phyloP scores from a whole-genome alignment of 2,888 invertebrate species.

The Macroteleia sp. region DNA sequence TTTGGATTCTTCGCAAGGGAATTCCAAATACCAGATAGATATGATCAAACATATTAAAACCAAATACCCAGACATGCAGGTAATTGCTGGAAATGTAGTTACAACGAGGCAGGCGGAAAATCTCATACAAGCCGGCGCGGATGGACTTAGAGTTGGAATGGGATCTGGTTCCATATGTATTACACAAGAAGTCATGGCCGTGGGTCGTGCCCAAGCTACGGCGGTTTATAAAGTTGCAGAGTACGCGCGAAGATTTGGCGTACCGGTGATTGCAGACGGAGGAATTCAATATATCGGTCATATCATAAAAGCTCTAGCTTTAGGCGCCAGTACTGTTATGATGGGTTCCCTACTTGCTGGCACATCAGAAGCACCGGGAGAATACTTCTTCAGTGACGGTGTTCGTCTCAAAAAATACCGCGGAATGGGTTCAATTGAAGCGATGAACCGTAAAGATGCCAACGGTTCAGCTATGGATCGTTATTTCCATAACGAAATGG shows the following conservation, averaged over 20 bases:
- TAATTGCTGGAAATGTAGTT: slow-evolving; percentile 99
- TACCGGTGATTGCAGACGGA: slow-evolving; percentile 99
- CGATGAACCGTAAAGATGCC: slow-evolving; percentile 90
- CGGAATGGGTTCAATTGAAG: slow-evolving; percentile 99
- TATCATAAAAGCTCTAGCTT: slow-evolving; percentile 96
- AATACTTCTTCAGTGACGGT: slow-evolving; percentile 99
- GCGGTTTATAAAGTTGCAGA: slow-evolving; percentile 98
- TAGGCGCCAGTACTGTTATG: slow-evolving; percentile 98
- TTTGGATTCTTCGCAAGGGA: slow-evolving; percentile 98
- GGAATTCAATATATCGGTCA: slow-evolving; percentile 98
- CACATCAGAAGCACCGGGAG: slow-evolving; percentile 99
- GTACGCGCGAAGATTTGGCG: slow-evolving; percentile 93
- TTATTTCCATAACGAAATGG: slow-evolving; percentile 94
- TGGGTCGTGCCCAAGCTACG: slow-evolving; percentile 98
- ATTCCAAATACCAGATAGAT: slow-evolving; percentile 97
- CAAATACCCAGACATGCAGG: slow-evolving; percentile 93
- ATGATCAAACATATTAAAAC: slow-evolving; percentile 96
- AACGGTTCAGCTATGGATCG: slow-evolving; percentile 94
- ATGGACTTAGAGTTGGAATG: slow-evolving; percentile 98
- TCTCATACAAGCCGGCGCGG: slow-evolving; percentile 98
- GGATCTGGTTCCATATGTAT: slow-evolving; percentile 99
- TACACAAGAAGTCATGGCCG: slow-evolving; percentile 99
- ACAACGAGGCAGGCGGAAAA: slow-evolving; percentile 98
- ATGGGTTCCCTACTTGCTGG: slow-evolving; percentile 99
- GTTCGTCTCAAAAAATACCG: slow-evolving; percentile 98